Conservation (phyloP, 2,888 invertebrate species). For the Carabus problematicus region DNA sequence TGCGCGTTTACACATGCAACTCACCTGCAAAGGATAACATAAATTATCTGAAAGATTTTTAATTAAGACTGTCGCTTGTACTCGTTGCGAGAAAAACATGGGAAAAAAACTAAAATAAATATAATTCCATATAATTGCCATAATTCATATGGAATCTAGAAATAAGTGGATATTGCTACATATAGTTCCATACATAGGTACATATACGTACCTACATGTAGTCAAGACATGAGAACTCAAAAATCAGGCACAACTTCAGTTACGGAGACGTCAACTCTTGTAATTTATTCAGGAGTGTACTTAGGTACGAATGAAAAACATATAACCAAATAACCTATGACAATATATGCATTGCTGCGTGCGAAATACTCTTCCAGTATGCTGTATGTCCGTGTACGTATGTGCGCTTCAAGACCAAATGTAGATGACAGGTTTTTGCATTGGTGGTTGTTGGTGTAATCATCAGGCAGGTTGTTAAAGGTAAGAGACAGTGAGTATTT, state of each 20-base stretch:
- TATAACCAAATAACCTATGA: too few relatives aligned
- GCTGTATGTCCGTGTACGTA: too few relatives aligned
- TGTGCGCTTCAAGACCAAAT: too few relatives aligned
- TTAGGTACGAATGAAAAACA: too few relatives aligned
- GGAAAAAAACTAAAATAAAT: slow-evolving; percentile 41
- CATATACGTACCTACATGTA: neutral
- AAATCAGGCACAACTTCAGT: neutral
- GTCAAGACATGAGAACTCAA: slow-evolving; percentile 1
- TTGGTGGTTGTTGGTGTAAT: too few relatives aligned
- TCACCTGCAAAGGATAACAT: slow-evolving; percentile 42
- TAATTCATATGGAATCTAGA: slow-evolving; percentile 42
- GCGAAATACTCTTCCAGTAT: too few relatives aligned
- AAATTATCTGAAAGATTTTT: slow-evolving; percentile 41
- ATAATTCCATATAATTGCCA: slow-evolving; percentile 43
- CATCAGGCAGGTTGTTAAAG: too few relatives aligned
- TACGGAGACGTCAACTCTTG: too few relatives aligned
- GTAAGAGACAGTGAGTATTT: too few relatives aligned
- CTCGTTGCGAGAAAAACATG: slow-evolving; percentile 38
- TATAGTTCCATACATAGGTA: slow-evolving; percentile 4
- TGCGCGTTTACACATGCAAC: slow-evolving; percentile 37
- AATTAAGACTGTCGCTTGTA: slow-evolving; percentile 46
- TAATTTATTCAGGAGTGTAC: too few relatives aligned
- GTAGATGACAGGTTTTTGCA: too few relatives aligned
- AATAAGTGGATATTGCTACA: slow-evolving; percentile 33
- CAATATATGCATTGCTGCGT: too few relatives aligned